Evolutionary conservation across 2,113 vertebrate genomes (phyloP), one percentile per base, ranked within the genome.

Genomic region (Psittacula cyanocephala): DNA sequence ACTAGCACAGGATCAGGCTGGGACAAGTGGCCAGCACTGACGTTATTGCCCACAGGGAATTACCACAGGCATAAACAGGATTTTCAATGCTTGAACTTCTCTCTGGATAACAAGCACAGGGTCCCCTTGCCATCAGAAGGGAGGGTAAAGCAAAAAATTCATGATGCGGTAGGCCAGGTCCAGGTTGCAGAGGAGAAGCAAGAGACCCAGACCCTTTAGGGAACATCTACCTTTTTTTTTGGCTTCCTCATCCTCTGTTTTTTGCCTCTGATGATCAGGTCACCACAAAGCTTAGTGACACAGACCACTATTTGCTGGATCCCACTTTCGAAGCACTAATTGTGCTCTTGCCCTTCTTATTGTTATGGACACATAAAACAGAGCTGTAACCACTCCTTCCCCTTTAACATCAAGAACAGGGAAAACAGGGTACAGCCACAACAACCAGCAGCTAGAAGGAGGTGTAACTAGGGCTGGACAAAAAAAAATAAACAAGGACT

Each of bases 11-110:
- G 93, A 97, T 94, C 96, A 95, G 95, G 91, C 95, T 94, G 91
- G 95, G 96, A 95, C 89, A 92, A 97, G 95, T 87, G 94, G 95
- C 95, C 96, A 96, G 96, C 93, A 76, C 84, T 96, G 96, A 95
- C 89, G 93, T 94, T 89, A 96, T 70, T 82, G 96, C 95, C 96
- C 69, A 95, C 89, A 95, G 96, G 96, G 96, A 97, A 89, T 92
- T 96, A 88, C 93, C 53, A 72, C 81, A 85, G 94, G 93, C 94
- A 96, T 89, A 94, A 97, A 95, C 94, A 96, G 70, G 67, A 87
- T 94, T 96, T 92, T 67, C 49, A 94, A 15, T 14, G 5, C 80
- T 89, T 95, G 13, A 92, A 82, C 67, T 60, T 95, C 86, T 41
- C 65, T 89, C 37, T n/a, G 41, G 50, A 84, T 37, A 88, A 71